Conservation (phyloP, 1,140 invertebrate genomes). For the Dinothrombium tinctorium region DNA sequence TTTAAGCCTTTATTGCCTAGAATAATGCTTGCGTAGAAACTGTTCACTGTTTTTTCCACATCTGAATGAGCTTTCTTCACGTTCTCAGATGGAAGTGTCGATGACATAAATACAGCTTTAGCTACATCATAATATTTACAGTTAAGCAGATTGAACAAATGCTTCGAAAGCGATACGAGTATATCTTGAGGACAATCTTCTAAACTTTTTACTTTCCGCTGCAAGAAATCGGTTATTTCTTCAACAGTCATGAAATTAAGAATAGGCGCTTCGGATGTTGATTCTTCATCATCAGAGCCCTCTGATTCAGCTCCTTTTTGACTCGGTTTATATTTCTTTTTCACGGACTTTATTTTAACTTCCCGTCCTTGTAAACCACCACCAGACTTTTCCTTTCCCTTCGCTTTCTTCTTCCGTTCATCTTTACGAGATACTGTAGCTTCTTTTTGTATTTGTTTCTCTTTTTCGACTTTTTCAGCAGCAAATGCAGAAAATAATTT, state of each 20-base stretch:
- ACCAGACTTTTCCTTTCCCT: slow-evolving; percentile 18
- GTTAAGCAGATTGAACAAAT: slow-evolving; percentile 17
- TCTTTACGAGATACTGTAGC: slow-evolving; percentile 24
- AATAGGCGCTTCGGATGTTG: not conserved
- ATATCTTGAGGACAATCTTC: no score
- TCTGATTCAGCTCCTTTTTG: slow-evolving; percentile 15
- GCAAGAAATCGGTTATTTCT: slow-evolving; percentile 4
- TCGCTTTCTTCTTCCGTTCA: slow-evolving; percentile 55
- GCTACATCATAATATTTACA: slow-evolving; percentile 26
- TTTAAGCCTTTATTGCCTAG: slow-evolving; percentile 69
- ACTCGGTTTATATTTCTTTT: slow-evolving; percentile 31
- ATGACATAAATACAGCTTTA: no score
- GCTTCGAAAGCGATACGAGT: slow-evolving; percentile 1
- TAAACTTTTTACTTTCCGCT: no score
- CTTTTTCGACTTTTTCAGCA: slow-evolving; percentile 19
- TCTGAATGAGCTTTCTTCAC: slow-evolving; percentile 43
- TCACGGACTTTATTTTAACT: slow-evolving; percentile 80
- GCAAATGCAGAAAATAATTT: slow-evolving; percentile 6
- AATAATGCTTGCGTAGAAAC: slow-evolving; percentile 41
- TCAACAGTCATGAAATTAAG: no score
- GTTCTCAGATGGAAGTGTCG: slow-evolving; percentile 31
- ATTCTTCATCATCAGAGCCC: not conserved
- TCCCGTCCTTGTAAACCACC: slow-evolving; percentile 77
- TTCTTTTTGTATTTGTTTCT: slow-evolving; percentile 27
- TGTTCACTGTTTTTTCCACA: slow-evolving; percentile 53